Percentiles rank a stretch among this genome's conserved stretches.
These are phyloP conservation scores for Crypturellus tataupa DNA, from an alignment of 2,797 vertebrate species.

Conservation along the genomic window DNA sequence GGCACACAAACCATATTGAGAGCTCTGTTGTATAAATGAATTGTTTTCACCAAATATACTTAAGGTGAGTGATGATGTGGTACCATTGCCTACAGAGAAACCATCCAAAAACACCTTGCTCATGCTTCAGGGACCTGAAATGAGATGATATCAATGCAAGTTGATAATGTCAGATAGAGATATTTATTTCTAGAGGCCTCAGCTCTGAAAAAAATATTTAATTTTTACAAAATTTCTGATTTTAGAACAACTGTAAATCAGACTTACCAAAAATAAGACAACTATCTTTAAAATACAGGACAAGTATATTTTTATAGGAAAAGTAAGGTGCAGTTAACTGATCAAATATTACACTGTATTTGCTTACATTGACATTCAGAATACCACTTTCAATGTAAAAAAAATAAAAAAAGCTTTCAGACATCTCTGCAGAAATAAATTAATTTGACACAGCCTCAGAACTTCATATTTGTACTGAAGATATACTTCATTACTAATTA, in stretches of 20 bases:
- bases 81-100: neutral
- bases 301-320: neutral
- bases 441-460: neutral
- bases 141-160: neutral
- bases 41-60: neutral
- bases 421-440: neutral
- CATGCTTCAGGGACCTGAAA: neutral
- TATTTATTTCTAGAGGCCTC: neutral
- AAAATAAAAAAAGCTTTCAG: neutral
- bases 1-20: neutral
- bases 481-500: neutral
- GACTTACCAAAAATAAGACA: neutral
- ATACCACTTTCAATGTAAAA: neutral
- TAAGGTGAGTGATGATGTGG: neutral
- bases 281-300: neutral
- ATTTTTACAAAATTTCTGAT: neutral
- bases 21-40: neutral
- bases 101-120: fast-evolving
- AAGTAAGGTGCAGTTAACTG: neutral
- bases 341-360: neutral
- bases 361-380: neutral
- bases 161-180: neutral
- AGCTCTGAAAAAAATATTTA: neutral
- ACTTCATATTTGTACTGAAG: neutral
- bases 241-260: neutral